Percentiles rank a stretch among this genome's conserved stretches.
phyloP scores from a whole-genome alignment of 2,797 vertebrate species.

The Steatocranus sp. region DNA sequence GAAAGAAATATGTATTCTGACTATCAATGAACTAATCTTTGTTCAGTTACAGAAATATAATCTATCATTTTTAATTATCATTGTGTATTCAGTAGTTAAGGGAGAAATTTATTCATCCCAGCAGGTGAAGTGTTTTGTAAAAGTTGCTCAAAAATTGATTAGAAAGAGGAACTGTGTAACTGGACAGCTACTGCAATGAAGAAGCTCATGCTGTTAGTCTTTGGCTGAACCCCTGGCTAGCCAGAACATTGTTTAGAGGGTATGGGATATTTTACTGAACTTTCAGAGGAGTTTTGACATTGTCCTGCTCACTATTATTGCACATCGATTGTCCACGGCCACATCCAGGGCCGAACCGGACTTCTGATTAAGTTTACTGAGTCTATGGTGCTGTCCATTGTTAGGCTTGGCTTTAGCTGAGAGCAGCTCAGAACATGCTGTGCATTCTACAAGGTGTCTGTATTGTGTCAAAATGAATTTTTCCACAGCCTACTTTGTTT shows the following conservation, averaged over 20 bases:
- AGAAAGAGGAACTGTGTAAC: neutral
- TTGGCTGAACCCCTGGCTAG: neutral
- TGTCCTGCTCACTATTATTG: neutral
- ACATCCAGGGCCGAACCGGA: neutral
- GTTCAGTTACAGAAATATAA: no score
- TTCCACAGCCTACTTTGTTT: neutral
- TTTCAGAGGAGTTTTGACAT: neutral
- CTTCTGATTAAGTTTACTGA: neutral
- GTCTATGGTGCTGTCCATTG: neutral
- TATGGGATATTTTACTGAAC: neutral
- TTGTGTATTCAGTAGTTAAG: neutral
- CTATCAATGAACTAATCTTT: neutral
- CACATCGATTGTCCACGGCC: fast-evolving
- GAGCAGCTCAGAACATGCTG: neutral
- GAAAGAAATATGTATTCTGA: neutral
- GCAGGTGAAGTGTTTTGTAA: neutral
- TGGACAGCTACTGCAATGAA: neutral
- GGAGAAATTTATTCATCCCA: neutral
- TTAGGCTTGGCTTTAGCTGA: neutral
- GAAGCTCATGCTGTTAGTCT: neutral
- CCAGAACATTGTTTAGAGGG: neutral
- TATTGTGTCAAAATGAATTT: neutral
- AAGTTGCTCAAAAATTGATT: neutral
- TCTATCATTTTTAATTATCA: neutral
- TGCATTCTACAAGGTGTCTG: neutral